phyloP scores from a whole-genome alignment of 2,888 invertebrate genomes.

The Volucella inflata region DNA sequence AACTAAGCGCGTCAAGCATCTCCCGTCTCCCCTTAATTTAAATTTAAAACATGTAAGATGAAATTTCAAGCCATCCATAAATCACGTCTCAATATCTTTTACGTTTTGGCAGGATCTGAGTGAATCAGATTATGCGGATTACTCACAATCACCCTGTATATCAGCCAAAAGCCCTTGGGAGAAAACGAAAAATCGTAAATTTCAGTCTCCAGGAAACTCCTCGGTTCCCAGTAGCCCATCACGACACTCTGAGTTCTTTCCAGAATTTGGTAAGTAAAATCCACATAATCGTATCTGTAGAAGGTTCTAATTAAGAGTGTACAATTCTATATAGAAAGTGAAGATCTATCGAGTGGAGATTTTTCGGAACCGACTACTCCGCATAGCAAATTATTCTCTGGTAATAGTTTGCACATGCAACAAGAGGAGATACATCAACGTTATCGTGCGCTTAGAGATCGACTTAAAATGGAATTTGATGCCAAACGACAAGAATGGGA shows the following conservation, averaged over 20 bases:
- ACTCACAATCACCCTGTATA: constrained; percentile 76
- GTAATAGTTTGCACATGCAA: constrained; percentile 80
- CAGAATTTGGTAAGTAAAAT: constrained; percentile 86
- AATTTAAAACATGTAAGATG: constrained; percentile 79
- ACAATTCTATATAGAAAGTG: constrained; percentile 80
- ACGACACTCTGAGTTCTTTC: constrained; percentile 87
- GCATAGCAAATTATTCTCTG: constrained; percentile 77
- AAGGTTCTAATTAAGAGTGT: constrained; percentile 11
- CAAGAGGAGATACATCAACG: constrained; percentile 89
- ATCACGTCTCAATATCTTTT: neutral
- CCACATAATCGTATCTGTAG: neutral
- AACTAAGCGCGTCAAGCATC: constrained; percentile 79
- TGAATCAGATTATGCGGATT: constrained; percentile 82
- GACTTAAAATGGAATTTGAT: constrained; percentile 90
- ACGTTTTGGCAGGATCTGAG: constrained; percentile 80
- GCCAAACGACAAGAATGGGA: constrained; percentile 89
- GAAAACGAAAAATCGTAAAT: constrained; percentile 78
- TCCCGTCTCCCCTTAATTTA: constrained; percentile 82
- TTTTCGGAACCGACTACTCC: constrained; percentile 84
- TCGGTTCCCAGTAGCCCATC: constrained; percentile 89
- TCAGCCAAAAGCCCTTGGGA: constrained; percentile 59
- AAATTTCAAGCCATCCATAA: neutral
- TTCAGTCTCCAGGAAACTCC: constrained; percentile 82
- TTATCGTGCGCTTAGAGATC: constrained; percentile 89
- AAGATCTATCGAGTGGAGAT: constrained; percentile 84